phyloP scores from a whole-genome alignment of 1,140 invertebrate species.

The Riptortus pedestris region DNA sequence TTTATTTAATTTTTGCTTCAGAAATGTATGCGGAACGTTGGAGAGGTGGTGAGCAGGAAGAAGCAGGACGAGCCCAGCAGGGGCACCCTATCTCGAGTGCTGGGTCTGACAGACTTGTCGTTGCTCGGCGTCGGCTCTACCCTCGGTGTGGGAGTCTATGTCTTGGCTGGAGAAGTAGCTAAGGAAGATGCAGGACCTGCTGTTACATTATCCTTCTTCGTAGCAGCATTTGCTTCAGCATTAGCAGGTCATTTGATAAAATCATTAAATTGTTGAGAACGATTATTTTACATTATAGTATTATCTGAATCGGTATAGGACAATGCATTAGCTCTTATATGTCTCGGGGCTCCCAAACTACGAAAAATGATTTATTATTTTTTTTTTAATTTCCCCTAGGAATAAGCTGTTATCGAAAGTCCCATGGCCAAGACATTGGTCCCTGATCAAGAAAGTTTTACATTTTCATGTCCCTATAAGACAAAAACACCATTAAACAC shows the following conservation, averaged over 20 bases:
- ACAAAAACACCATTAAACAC: too few relatives aligned
- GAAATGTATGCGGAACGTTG: conserved; percentile 1
- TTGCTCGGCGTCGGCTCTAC: conserved; percentile 78
- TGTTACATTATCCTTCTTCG: conserved; percentile 75
- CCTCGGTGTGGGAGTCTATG: conserved; percentile 82
- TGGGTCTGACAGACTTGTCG: conserved; percentile 67
- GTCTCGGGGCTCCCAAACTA: too few relatives aligned
- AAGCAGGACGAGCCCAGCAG: conserved; percentile 8
- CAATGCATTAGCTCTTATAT: too few relatives aligned
- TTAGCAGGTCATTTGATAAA: conserved; percentile 77
- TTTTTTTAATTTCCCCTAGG: too few relatives aligned
- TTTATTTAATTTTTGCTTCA: conserved; percentile 16
- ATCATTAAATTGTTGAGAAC: conserved; percentile 26
- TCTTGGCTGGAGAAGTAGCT: conserved; percentile 79
- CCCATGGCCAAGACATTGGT: too few relatives aligned
- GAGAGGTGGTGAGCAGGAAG: conserved; percentile 14
- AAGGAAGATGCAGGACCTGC: conserved; percentile 73
- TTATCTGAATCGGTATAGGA: too few relatives aligned
- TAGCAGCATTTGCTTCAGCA: conserved; percentile 78
- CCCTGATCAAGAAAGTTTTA: too few relatives aligned
- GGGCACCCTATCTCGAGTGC: conserved; percentile 53
- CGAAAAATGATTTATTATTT: too few relatives aligned
- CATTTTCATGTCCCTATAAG: too few relatives aligned
- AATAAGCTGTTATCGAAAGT: too few relatives aligned
- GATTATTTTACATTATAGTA: too few relatives aligned